These are phyloP conservation scores for Sorex maritimensis DNA, from an alignment of 2,797 vertebrate genomes.

Conservation along the genomic window DNA sequence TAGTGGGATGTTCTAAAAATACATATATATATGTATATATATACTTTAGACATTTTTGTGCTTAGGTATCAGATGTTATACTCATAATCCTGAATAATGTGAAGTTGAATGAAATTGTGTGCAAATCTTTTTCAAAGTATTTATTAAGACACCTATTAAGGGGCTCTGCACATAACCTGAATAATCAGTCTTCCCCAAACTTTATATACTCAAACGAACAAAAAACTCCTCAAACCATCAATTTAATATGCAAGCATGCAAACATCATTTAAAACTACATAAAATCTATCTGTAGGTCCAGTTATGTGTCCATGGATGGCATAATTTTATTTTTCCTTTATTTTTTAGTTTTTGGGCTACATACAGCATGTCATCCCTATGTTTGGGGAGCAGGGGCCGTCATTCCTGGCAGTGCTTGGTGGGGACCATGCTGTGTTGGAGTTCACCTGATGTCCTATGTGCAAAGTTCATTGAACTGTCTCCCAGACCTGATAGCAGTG, in stretches of 20 bases:
- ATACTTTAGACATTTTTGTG: slow-evolving; percentile 5
- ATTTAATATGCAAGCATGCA: no score
- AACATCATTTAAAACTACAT: slow-evolving; percentile 84
- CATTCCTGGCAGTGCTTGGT: no score
- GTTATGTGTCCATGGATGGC: slow-evolving; percentile 79
- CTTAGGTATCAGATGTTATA: not conserved
- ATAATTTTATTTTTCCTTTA: slow-evolving; percentile 63
- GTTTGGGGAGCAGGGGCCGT: no score
- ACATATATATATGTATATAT: not conserved
- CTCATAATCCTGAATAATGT: slow-evolving; percentile 19
- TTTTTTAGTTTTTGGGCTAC: no score
- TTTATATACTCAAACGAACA: slow-evolving; percentile 29
- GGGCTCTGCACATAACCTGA: not conserved
- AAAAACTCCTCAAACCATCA: not conserved
- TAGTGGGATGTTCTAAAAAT: slow-evolving; percentile 32
- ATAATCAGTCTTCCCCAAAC: slow-evolving; percentile 17
- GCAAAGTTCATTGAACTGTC: no score
- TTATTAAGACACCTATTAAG: slow-evolving; percentile 40
- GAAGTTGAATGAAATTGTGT: slow-evolving; percentile 43
- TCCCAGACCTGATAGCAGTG: not conserved
- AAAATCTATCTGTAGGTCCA: slow-evolving; percentile 82
- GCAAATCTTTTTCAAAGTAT: slow-evolving; percentile 49
- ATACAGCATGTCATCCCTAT: no score
- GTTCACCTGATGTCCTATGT: no score
- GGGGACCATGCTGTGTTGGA: no score